These are phyloP conservation scores for Thalassoma bifasciatum DNA, from an alignment of 2,113 vertebrate species.

Conservation along the genomic window DNA sequence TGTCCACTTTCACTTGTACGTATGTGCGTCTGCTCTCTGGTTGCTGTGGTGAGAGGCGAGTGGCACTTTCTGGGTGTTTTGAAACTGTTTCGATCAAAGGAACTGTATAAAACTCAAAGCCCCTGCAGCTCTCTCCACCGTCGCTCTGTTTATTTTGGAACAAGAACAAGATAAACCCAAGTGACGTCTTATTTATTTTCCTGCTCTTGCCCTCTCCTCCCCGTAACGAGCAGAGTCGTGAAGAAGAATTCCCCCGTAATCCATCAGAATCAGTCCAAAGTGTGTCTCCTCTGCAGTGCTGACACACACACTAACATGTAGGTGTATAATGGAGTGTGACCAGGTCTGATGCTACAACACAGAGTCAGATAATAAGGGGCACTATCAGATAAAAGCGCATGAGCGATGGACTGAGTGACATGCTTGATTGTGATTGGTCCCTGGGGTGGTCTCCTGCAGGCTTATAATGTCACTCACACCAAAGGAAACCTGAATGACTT, in stretches of 20 bases:
- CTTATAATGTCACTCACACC: background rate
- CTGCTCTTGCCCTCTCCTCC: conserved; percentile 75
- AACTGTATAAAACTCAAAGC: conserved; percentile 46
- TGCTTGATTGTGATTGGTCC: conserved; percentile 82
- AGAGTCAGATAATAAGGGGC: conserved; percentile 86
- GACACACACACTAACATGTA: conserved; percentile 79
- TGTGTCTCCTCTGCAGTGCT: conserved; percentile 83
- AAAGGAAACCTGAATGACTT: conserved; percentile 43
- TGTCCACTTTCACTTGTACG: conserved; percentile 73
- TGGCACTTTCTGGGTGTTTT: conserved; percentile 17
- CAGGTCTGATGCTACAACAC: conserved; percentile 87
- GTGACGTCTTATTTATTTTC: conserved; percentile 91
- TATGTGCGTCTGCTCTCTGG: conserved; percentile 46
- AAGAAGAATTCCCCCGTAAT: conserved; percentile 88
- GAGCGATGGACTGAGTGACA: conserved; percentile 89
- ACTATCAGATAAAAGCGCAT: conserved; percentile 91
- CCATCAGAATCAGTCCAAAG: conserved; percentile 80
- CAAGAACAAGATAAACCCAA: conserved; percentile 88
- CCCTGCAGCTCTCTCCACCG: conserved; percentile 73
- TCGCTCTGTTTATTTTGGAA: conserved; percentile 93
- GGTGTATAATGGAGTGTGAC: conserved; percentile 80
- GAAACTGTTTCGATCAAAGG: conserved; percentile 58
- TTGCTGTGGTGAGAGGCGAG: conserved; percentile 64
- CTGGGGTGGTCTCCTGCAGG: conserved; percentile 86
- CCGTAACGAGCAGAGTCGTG: conserved; percentile 86